These are phyloP conservation scores for Stictocephala bisonia DNA, from an alignment of 2,888 invertebrate species.

Conservation along the genomic window DNA sequence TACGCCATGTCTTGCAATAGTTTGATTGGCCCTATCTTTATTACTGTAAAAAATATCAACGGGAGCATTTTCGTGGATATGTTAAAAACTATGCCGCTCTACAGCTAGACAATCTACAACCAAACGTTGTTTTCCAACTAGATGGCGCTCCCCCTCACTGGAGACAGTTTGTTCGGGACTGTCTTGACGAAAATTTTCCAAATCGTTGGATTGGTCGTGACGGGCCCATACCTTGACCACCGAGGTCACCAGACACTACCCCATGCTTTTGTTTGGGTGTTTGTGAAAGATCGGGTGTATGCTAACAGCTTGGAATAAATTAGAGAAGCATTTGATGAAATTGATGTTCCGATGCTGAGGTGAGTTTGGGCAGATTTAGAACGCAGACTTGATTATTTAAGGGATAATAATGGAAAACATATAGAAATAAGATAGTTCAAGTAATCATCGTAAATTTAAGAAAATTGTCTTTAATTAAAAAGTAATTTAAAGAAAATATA, in stretches of 20 bases:
- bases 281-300: not conserved
- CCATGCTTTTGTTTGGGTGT: not conserved
- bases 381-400: not conserved
- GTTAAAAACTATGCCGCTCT: constrained; percentile 11
- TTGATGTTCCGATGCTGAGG: not conserved
- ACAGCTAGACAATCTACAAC: too few relatives aligned
- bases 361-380: not conserved
- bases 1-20: not conserved
- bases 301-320: not conserved
- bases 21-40: not conserved
- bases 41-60: not conserved
- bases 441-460: not conserved
- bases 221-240: not conserved
- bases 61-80: not conserved
- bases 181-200: not conserved
- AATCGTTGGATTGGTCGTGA: not conserved
- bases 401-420: not conserved
- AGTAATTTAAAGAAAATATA: not conserved
- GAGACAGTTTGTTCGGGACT: constrained; percentile 12
- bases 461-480: not conserved
- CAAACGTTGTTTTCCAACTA: constrained; percentile 5
- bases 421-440: not conserved
- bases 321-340: not conserved
- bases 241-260: not conserved
- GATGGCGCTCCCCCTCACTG: not conserved